These are phyloP conservation scores for Equus przewalskii DNA, from an alignment of 2,113 vertebrate genomes.

Conservation along the genomic window DNA sequence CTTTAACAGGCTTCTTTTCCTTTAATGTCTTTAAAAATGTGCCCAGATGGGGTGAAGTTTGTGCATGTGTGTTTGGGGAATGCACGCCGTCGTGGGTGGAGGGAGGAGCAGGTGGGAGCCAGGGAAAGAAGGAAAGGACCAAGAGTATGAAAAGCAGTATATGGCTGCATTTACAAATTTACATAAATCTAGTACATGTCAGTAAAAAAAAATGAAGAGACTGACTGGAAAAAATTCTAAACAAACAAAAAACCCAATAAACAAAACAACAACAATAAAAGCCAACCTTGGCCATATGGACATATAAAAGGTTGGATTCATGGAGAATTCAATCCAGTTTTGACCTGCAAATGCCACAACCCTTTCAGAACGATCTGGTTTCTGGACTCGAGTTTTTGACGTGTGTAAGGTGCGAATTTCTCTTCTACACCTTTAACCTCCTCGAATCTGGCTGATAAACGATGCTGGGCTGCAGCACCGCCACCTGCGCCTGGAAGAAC, in stretches of 20 bases:
- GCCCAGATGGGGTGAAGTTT: neutral
- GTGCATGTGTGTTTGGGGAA: neutral
- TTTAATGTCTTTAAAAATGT: conserved; percentile 12
- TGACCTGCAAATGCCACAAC: neutral
- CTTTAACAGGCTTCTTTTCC: conserved; percentile 3
- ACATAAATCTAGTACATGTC: neutral
- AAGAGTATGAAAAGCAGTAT: neutral
- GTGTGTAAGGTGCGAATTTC: neutral
- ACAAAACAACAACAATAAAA: neutral
- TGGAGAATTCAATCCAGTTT: neutral
- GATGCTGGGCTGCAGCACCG: neutral
- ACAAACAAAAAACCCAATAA: neutral
- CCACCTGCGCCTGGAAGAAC: neutral
- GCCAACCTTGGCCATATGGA: neutral
- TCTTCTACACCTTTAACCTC: neutral
- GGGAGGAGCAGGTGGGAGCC: too few species aligned
- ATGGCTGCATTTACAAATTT: neutral
- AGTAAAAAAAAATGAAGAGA: neutral
- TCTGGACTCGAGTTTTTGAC: neutral
- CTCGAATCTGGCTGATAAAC: neutral
- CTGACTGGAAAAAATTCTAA: neutral
- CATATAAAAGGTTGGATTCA: neutral
- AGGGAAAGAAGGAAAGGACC: neutral
- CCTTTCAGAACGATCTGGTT: neutral
- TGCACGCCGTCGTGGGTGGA: neutral